Base-by-base conservation (phyloP, 2,113 vertebrate genomes). In the Perca schrenkii region DNA sequence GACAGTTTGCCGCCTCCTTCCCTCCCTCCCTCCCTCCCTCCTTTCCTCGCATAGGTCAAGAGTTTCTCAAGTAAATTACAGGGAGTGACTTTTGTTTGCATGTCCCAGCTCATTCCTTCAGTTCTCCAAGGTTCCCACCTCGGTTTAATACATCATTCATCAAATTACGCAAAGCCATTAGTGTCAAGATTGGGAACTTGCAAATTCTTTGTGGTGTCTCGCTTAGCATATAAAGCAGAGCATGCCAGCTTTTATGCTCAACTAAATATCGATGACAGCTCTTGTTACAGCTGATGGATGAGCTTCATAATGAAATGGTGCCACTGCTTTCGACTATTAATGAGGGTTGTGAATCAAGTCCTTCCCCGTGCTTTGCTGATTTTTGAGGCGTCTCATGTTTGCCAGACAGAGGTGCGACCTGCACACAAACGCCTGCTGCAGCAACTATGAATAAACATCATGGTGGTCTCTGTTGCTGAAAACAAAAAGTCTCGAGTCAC, bases 161-260 rank as follows among this genome's bases (percentile, higher is more conserved):
- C 96, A 97, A 95, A 97, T 97, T 97, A 97, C 94, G 94, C 95
- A 89, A 96, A 97, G 95, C 95, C 96, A 97, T 98, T 98, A 97
- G 96, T 96, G 97, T 96, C 96, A 95, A 95, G 95, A 95, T 95
- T 93, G 95, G 94, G 93, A 97, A 95, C 94, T 95, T 96, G 96
- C 95, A 95, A 97, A 97, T 96, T 97, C 95, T 96, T 96, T 91
- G 87, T 95, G 95, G 95, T 90, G 93, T 93, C 88, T 91, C 93
- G 90, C 95, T 96, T 96, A 96, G 96, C 96, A 97, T 97, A 97
- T 96, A 96, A 97, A 98, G 95, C 94, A 96, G 95, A 86, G 74
- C 36, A 66, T 40, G 60, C 90, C 89, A 89, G 95, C 96, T 89
- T 92, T 95, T 96, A 89, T 89, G 80, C 94, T 94, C 94, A 92